phyloP scores from a whole-genome alignment of 2,888 invertebrate species.

The Sesia bembeciformis region DNA sequence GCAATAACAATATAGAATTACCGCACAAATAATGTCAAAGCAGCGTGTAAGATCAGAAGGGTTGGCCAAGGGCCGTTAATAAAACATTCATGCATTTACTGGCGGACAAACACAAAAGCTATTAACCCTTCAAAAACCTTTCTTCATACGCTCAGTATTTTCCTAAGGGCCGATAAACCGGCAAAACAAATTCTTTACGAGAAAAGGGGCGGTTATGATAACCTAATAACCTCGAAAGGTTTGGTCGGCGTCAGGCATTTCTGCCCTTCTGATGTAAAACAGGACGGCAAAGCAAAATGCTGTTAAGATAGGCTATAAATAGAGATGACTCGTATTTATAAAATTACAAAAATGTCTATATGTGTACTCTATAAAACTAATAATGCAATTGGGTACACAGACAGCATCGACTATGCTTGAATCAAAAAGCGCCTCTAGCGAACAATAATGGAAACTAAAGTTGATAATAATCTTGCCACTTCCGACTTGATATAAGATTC shows the following conservation, averaged over 20 bases:
- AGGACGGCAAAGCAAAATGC: no score
- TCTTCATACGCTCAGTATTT: constrained; percentile 9
- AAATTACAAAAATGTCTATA: no score
- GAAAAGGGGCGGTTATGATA: constrained; percentile 38
- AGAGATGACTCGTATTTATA: no score
- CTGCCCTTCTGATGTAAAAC: no score
- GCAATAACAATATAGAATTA: neutral
- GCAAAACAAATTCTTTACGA: constrained; percentile 24
- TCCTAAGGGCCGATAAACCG: constrained; percentile 24
- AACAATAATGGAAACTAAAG: no score
- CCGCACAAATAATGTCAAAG: neutral
- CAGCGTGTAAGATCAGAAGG: neutral
- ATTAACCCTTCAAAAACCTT: constrained; percentile 7
- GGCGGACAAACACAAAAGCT: constrained; percentile 6
- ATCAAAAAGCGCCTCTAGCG: no score
- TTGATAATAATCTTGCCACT: no score
- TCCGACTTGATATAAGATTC: no score
- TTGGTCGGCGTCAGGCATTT: neutral
- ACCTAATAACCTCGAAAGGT: constrained; percentile 27
- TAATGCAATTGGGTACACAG: no score
- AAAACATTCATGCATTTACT: neutral
- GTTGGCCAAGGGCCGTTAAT: neutral
- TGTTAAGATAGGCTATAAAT: no score
- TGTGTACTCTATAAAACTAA: no score
- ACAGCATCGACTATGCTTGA: no score